Conservation (phyloP, 2,797 vertebrate genomes). For the Nothura maculosa region DNA sequence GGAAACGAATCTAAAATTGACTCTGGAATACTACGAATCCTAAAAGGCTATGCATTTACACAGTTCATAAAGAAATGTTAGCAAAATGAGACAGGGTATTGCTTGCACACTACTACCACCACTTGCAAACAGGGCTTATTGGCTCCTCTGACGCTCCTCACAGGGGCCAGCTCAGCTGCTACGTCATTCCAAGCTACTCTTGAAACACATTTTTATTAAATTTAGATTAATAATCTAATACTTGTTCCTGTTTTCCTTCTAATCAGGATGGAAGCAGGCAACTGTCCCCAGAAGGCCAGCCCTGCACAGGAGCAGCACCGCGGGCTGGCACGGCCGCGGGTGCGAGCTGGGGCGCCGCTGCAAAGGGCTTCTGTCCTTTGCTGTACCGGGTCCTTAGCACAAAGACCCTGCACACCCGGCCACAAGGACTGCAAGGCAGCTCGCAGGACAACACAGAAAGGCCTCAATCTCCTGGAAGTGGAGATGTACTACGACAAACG, state of each 20-base stretch:
- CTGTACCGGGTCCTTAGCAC: not conserved
- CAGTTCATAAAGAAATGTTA: not conserved
- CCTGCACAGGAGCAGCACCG: constrained; percentile 11
- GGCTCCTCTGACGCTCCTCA: not conserved
- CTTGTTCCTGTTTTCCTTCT: not conserved
- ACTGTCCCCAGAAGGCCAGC: not conserved
- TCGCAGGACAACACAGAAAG: not conserved
- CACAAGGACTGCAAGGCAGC: not conserved
- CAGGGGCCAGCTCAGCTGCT: not conserved
- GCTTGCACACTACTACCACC: not conserved
- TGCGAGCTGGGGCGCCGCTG: too few species aligned
- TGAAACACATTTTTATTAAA: not conserved
- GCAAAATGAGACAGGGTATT: not conserved
- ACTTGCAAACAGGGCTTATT: not conserved
- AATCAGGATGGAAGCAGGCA: not conserved
- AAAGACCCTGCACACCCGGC: not conserved
- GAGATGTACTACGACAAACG: not conserved
- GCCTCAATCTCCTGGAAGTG: not conserved
- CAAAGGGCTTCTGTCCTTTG: not conserved
- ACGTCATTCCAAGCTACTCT: not conserved
- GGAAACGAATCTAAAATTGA: not conserved
- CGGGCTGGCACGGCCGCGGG: not conserved
- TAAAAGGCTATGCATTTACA: not conserved
- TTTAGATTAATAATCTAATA: not conserved
- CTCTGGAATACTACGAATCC: not conserved